Evolutionary conservation across 2,888 invertebrate species (phyloP).

Genomic region (Leucophora obtusa): DNA sequence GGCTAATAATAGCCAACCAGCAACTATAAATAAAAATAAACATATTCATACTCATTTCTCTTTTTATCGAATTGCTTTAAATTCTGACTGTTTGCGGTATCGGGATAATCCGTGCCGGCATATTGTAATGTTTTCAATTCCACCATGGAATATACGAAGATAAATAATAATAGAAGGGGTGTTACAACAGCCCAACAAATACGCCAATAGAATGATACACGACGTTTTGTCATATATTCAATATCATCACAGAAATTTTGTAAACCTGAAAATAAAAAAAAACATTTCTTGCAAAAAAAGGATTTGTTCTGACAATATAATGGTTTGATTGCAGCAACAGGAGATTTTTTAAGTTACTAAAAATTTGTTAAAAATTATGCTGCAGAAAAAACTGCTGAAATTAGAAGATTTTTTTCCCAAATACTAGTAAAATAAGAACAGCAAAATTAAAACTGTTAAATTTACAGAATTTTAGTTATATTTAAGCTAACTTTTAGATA

Average conservation of each 20-base stretch:
- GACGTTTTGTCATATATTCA: conserved; percentile 86
- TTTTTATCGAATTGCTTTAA: background rate
- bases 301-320: too few relatives aligned
- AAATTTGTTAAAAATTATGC: too few relatives aligned
- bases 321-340: too few relatives aligned
- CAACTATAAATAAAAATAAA: conserved; percentile 57
- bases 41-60: background rate
- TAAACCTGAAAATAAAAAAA: conserved; percentile 77
- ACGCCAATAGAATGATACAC: conserved; percentile 85
- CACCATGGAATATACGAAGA: conserved; percentile 84
- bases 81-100: conserved; percentile 80
- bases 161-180: conserved; percentile 83
- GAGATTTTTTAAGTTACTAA: too few relatives aligned
- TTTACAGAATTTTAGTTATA: too few relatives aligned
- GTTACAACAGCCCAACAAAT: conserved; percentile 87
- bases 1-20: conserved; percentile 75
- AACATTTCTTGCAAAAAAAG: too few relatives aligned
- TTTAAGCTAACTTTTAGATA: too few relatives aligned
- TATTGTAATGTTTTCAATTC: conserved; percentile 82
- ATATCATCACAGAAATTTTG: conserved; percentile 84
- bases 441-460: too few relatives aligned
- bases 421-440: too few relatives aligned
- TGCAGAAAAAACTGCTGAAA: too few relatives aligned
- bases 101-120: conserved; percentile 81
- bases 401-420: too few relatives aligned